A percentile compares a stretch with the other conserved stretches of the same genome.
Conservation (phyloP, 35 echinoderm and acorn worm species). For the Heliocidaris tuberculata region DNA sequence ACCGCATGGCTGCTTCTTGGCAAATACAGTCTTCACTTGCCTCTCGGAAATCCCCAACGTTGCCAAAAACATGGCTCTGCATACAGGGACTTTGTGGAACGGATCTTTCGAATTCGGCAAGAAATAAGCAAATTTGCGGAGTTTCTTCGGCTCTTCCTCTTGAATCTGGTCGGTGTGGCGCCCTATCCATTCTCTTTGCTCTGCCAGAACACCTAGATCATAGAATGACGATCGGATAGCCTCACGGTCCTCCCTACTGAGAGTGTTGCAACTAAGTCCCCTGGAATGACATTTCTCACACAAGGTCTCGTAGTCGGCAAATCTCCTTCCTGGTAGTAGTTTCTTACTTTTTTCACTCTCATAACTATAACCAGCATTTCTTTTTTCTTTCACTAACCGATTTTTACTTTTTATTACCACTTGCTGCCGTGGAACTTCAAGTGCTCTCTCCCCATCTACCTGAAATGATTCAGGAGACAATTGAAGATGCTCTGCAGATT, state of each 20-base stretch:
- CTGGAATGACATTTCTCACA: neutral
- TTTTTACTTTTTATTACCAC: slow-evolving; percentile 30
- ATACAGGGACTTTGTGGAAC: slow-evolving; percentile 24
- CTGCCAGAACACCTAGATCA: neutral
- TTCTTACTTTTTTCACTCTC: slow-evolving; percentile 46
- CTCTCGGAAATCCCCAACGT: slow-evolving; percentile 48
- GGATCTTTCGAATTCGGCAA: slow-evolving; percentile 10
- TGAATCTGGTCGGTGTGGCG: neutral
- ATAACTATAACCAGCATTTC: slow-evolving; percentile 22
- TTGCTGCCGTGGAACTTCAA: neutral
- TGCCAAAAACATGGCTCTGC: slow-evolving; percentile 25
- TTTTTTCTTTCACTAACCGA: slow-evolving; percentile 35
- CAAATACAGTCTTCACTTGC: slow-evolving; percentile 37
- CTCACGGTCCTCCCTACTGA: slow-evolving; percentile 10
- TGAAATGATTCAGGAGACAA: slow-evolving; percentile 14
- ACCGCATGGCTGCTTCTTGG: slow-evolving; percentile 19
- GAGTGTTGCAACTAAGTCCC: neutral
- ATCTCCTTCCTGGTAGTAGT: slow-evolving; percentile 1
- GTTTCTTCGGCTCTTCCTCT: slow-evolving; percentile 16
- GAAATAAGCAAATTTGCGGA: slow-evolving; percentile 21
- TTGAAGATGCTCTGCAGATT: neutral
- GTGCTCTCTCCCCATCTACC: slow-evolving; percentile 8
- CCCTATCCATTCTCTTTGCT: slow-evolving; percentile 60
- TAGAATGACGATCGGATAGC: slow-evolving; percentile 33
- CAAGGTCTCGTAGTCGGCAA: neutral